Evolutionary conservation across 1,140 invertebrate genomes (phyloP), one percentile per base, ranked within the genome.

Genomic region (Oryctes rhinoceros): DNA sequence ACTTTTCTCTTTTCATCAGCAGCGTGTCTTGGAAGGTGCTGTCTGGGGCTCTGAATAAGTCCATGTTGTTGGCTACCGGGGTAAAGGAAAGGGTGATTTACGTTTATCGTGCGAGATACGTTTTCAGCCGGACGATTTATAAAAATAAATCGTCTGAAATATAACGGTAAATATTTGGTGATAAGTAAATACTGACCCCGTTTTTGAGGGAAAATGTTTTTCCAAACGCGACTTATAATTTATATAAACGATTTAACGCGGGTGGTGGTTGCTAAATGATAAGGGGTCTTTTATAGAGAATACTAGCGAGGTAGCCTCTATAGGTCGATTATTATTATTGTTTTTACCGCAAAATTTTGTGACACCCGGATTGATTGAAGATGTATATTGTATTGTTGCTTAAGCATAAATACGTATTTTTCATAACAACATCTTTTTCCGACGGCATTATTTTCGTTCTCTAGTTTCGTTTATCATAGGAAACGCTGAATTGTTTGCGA

Each of bases 91-190:
- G 65, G 65, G 65, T 67, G 65, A 67, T 67, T 67, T 67, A 67
- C 65, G 65, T 67, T 67, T 67, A 67, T 67, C 65, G 65, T 30
- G 18, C 18, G 13, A 24, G 65, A 67, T 67, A 67, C 65, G 65
- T 24, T 67, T 67, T 67, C 3, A 18, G 65, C 20, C 3, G 13
- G 65, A 67, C 35, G 7, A 67, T 67, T 67, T 67, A 67, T 67
- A 67, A 67, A 67, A 67, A 67, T 67, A 67, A 67, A 67, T 67
- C 65, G 65, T 35, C 30, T 18, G 65, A 67, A 67, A 67, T 67
- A 24, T 67, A 67, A 67, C 65, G 65, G 65, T 67, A 67, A 67
- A 67, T 67, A 67, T 67, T 67, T 67, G 18, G 13, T 67, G 65
- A 67, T 67, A 67, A 67, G 65, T 67, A 18, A 67, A 24, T 30